These are phyloP conservation scores for Luscinia luscinia DNA, from an alignment of 2,797 vertebrate species.

Conservation along the genomic window DNA sequence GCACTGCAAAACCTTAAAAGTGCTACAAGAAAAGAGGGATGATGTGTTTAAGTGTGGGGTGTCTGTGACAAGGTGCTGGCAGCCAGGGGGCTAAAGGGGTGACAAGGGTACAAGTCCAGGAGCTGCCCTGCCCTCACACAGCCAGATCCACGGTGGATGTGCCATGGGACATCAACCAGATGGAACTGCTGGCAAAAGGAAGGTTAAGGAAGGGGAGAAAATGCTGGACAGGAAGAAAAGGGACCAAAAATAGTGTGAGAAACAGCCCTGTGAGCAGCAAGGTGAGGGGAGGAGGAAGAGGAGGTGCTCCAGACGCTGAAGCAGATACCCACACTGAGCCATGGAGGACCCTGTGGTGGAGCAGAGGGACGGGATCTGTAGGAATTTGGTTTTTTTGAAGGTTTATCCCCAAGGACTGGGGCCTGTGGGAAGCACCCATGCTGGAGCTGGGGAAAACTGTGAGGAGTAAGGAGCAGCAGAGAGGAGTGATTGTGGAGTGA, in stretches of 20 bases:
- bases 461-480: rapidly evolving
- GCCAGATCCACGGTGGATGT: not conserved
- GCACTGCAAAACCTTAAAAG: not conserved
- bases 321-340: not conserved
- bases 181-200: not conserved
- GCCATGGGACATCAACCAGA: not conserved
- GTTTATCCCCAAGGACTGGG: not conserved
- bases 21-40: not conserved
- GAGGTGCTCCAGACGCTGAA: not conserved
- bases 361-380: not conserved
- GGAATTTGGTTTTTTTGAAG: not conserved
- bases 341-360: rapidly evolving
- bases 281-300: not conserved
- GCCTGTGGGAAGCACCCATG: rapidly evolving
- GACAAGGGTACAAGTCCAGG: rapidly evolving
- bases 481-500: not conserved
- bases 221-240: not conserved
- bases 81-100: not conserved
- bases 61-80: not conserved
- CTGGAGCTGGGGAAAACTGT: not conserved
- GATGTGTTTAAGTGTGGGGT: not conserved
- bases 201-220: not conserved
- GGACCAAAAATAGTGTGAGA: not conserved
- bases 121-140: not conserved
- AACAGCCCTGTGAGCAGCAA: not conserved